phyloP scores from a whole-genome alignment of 2,113 vertebrate genomes.

The Hiodon alosoides region DNA sequence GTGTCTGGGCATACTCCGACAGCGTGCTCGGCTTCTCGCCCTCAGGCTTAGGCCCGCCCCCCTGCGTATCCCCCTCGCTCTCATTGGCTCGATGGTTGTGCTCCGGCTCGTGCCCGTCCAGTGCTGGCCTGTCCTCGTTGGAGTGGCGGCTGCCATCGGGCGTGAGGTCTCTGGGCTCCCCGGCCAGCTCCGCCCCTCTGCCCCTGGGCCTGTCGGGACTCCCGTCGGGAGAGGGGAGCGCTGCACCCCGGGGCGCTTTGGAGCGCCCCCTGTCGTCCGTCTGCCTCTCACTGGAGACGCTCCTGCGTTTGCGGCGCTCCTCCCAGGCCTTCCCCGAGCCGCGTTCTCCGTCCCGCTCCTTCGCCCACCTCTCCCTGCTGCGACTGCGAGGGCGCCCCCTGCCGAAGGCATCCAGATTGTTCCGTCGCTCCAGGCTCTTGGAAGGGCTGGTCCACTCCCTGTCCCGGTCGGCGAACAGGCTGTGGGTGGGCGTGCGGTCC shows the following conservation, averaged over 20 bases:
- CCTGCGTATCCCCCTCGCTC: slow-evolving; percentile 50
- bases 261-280: slow-evolving; percentile 71
- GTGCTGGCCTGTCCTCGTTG: slow-evolving; percentile 61
- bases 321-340: slow-evolving; percentile 62
- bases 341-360: slow-evolving; percentile 63
- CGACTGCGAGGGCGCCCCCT: slow-evolving; percentile 60
- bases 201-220: slow-evolving; percentile 80
- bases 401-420: slow-evolving; percentile 72
- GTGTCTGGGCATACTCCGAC: slow-evolving; percentile 79
- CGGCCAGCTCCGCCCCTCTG: slow-evolving; percentile 71
- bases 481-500: slow-evolving; percentile 78
- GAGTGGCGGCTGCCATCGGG: slow-evolving; percentile 72
- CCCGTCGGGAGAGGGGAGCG: slow-evolving; percentile 59
- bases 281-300: slow-evolving; percentile 70
- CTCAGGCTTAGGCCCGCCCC: slow-evolving; percentile 65
- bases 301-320: slow-evolving; percentile 78
- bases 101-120: slow-evolving; percentile 49
- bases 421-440: slow-evolving; percentile 74
- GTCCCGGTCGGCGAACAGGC: slow-evolving; percentile 72
- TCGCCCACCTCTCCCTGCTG: slow-evolving; percentile 83
- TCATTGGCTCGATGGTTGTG: slow-evolving; percentile 76
- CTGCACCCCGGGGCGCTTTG: slow-evolving; percentile 56
- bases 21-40: slow-evolving; percentile 71
- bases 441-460: slow-evolving; percentile 80
- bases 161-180: slow-evolving; percentile 63